Evolutionary conservation across 1,140 invertebrate genomes (phyloP).

Genomic region (Triops cancriformis): DNA sequence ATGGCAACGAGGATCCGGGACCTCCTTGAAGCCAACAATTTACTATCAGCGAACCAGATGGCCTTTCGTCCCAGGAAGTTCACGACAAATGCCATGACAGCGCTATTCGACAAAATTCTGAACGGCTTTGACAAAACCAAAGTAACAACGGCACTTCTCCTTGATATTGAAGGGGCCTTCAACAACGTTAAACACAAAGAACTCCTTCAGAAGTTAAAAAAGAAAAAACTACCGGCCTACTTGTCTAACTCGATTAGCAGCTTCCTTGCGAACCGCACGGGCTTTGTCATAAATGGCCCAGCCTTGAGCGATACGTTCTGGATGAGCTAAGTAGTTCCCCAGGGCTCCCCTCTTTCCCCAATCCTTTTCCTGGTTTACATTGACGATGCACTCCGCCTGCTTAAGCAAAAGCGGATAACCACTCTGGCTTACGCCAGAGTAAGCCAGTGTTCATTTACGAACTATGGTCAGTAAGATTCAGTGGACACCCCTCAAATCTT

Average conservation of each 20-base stretch:
- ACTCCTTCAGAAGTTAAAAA: not conserved
- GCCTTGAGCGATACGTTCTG: not conserved
- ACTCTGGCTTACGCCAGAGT: not conserved
- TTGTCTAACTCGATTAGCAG: not conserved
- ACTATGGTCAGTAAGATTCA: too few relatives aligned
- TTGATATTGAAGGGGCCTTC: conserved; percentile 19
- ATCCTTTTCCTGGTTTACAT: conserved; percentile 17
- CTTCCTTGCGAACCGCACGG: not conserved
- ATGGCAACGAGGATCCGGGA: not conserved
- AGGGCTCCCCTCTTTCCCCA: conserved; percentile 14
- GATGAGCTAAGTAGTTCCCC: not conserved
- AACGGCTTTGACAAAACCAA: conserved; percentile 18
- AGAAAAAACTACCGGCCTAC: not conserved
- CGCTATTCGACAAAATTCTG: conserved; percentile 15
- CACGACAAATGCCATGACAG: not conserved
- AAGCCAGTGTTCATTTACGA: too few relatives aligned
- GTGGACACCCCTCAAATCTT: too few relatives aligned
- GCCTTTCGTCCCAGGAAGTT: not conserved
- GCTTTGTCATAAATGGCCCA: not conserved
- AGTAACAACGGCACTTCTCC: conserved; percentile 7
- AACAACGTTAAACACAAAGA: not conserved
- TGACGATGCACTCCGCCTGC: conserved; percentile 14
- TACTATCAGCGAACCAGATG: not conserved
- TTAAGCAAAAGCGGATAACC: not conserved
- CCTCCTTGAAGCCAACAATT: not conserved